Evolutionary conservation across 2,888 invertebrate genomes (phyloP).

Genomic region (Helobdella robusta): DNA sequence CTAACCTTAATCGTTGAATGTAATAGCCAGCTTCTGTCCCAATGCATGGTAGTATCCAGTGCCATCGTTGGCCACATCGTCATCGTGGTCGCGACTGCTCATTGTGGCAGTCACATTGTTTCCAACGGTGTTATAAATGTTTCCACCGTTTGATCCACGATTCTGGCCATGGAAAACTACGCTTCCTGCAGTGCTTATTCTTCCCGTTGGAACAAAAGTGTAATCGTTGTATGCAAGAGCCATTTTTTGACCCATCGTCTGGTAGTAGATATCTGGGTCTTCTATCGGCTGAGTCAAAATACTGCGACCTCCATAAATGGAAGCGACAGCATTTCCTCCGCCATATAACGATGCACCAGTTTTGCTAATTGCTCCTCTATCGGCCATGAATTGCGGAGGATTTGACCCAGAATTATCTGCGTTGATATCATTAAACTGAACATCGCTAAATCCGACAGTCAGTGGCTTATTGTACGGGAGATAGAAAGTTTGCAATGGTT

Average conservation of each 20-base stretch:
- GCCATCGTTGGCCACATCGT: constrained; percentile 22
- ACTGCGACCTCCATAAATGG: too few relatives aligned
- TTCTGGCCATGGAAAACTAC: constrained; percentile 14
- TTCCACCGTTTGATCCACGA: too few relatives aligned
- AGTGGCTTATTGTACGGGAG: constrained; percentile 19
- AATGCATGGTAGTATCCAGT: constrained; percentile 24
- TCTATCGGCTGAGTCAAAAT: not conserved
- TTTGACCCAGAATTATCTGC: not conserved
- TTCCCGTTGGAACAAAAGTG: constrained; percentile 15
- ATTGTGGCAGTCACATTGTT: not conserved
- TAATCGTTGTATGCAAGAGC: constrained; percentile 21
- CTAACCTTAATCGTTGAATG: constrained; percentile 22
- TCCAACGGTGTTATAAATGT: not conserved
- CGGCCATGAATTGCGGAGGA: too few relatives aligned
- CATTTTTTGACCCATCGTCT: constrained; percentile 22
- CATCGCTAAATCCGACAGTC: constrained; percentile 15
- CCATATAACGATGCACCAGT: not conserved
- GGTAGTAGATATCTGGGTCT: constrained; percentile 17
- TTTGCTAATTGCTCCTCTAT: not conserved
- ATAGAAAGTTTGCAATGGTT: constrained; percentile 23
- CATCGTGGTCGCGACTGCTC: not conserved
- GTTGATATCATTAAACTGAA: not conserved
- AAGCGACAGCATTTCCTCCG: not conserved
- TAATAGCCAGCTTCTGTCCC: constrained; percentile 27
- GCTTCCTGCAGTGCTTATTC: constrained; percentile 2